phyloP scores from a whole-genome alignment of 2,797 vertebrate species.

The Pseudochaenichthys georgianus region DNA sequence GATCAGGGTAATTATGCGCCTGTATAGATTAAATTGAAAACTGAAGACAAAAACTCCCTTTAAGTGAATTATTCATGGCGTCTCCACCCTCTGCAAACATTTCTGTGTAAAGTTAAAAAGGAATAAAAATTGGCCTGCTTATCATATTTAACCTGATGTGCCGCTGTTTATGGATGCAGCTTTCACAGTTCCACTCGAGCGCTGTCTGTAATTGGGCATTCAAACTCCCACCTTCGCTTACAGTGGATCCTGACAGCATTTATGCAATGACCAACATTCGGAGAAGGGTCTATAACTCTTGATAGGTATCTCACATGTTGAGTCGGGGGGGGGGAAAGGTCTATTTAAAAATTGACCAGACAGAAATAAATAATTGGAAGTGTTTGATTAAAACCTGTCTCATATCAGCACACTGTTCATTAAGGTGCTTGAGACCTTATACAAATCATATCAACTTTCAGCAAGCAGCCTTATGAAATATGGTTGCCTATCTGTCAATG shows the following conservation, averaged over 20 bases:
- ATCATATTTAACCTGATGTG: conserved; percentile 47
- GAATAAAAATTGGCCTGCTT: conserved; percentile 52
- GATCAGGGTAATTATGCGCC: conserved; percentile 65
- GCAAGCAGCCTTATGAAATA: conserved; percentile 50
- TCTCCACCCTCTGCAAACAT: conserved; percentile 61
- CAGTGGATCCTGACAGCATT: conserved; percentile 74
- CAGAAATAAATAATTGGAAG: conserved; percentile 48
- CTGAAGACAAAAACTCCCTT: conserved; percentile 22
- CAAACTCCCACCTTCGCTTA: conserved; percentile 44
- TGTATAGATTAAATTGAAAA: conserved; percentile 58
- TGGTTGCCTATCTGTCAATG: conserved; percentile 52
- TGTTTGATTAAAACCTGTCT: conserved; percentile 76
- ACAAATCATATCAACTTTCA: conserved; percentile 76
- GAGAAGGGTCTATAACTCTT: conserved; percentile 52
- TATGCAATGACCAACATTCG: conserved; percentile 67
- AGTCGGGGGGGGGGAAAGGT: conserved; percentile 30
- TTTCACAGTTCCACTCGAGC: conserved; percentile 29
- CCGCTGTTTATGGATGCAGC: conserved; percentile 38
- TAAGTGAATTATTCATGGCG: conserved; percentile 68
- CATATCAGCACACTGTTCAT: conserved; percentile 75
- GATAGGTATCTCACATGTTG: conserved; percentile 47
- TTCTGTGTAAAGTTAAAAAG: conserved; percentile 57
- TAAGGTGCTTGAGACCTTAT: conserved; percentile 60
- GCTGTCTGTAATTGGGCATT: conserved; percentile 48
- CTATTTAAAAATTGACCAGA: conserved; percentile 62